A percentile compares a stretch with the other conserved stretches of the same genome.
These are phyloP conservation scores for Tenebrosternarchus preto DNA, from an alignment of 2,113 vertebrate species.

Conservation along the genomic window DNA sequence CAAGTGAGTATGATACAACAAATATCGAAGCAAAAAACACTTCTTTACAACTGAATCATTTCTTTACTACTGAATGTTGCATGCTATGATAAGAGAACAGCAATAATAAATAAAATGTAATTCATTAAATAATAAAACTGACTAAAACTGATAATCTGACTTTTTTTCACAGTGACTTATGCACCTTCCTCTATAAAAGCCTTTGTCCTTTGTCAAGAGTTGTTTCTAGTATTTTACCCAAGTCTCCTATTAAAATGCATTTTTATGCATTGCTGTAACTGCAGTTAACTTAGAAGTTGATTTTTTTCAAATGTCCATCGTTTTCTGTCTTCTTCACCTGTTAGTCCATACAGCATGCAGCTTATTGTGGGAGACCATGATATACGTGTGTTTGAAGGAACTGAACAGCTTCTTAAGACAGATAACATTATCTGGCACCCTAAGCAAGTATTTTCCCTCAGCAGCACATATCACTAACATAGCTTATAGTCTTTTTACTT, in stretches of 20 bases:
- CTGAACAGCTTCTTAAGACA: conserved; percentile 71
- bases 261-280: neutral
- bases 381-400: conserved; percentile 63
- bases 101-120: too few relatives aligned
- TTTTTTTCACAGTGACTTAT: too few relatives aligned
- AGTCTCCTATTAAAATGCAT: too few relatives aligned
- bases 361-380: conserved; percentile 72
- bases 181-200: too few relatives aligned
- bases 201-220: too few relatives aligned
- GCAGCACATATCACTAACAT: neutral
- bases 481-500: neutral
- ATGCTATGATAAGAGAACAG: too few relatives aligned
- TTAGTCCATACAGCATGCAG: conserved; percentile 69
- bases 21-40: neutral
- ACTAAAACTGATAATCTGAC: too few relatives aligned
- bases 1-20: conserved; percentile 63
- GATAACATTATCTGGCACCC: conserved; percentile 71
- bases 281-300: neutral
- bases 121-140: neutral
- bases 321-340: neutral
- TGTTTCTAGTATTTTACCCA: too few relatives aligned
- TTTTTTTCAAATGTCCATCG: neutral
- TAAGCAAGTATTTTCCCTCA: conserved; percentile 43
- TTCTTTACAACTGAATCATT: neutral
- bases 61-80: too few relatives aligned